phyloP scores from a whole-genome alignment of 2,797 vertebrate genomes.

The Coilia nasus region DNA sequence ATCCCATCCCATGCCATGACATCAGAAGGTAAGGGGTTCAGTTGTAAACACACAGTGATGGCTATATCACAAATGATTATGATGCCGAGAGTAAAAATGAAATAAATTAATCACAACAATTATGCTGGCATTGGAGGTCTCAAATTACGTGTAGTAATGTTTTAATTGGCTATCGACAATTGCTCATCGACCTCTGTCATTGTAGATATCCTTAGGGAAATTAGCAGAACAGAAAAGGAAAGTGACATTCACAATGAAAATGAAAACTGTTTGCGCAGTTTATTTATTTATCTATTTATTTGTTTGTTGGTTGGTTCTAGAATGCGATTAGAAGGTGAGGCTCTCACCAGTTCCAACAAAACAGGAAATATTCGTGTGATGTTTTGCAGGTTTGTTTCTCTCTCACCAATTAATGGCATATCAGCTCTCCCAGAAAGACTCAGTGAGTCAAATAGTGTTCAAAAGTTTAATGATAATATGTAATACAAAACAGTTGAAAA shows the following conservation, averaged over 20 bases:
- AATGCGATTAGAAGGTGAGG: slow-evolving; percentile 6
- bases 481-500: background rate
- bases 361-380: background rate
- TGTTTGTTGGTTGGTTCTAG: background rate
- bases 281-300: background rate
- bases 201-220: slow-evolving; percentile 70
- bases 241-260: slow-evolving; percentile 65
- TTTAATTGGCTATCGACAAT: slow-evolving; percentile 72
- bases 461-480: no score
- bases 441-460: no score
- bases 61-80: slow-evolving; percentile 63
- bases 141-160: slow-evolving; percentile 71
- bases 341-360: background rate
- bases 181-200: slow-evolving; percentile 71
- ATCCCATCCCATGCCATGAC: background rate
- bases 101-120: slow-evolving; percentile 71
- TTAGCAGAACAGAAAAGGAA: slow-evolving; percentile 73
- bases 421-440: background rate
- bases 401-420: background rate
- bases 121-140: slow-evolving; percentile 69
- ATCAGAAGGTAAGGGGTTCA: slow-evolving; percentile 45
- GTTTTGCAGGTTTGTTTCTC: background rate
- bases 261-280: background rate
- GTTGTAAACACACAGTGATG: slow-evolving; percentile 50
- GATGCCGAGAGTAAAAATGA: slow-evolving; percentile 62